Base-by-base conservation (phyloP, 92 coral and sea anemone species). In the Metridium senile region DNA sequence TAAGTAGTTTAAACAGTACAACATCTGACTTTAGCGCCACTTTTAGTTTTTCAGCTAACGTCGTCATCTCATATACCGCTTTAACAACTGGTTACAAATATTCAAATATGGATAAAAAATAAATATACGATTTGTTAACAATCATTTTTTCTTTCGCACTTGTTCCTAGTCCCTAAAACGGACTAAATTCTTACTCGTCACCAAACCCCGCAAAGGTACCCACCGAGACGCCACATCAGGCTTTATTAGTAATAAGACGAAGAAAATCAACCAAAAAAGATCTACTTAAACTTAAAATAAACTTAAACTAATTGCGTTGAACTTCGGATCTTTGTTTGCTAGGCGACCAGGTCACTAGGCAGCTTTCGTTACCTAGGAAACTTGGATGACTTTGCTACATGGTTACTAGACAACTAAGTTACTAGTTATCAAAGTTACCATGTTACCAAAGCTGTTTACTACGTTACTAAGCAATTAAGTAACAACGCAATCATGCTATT, bases 11-110 rank as follows among this genome's bases (percentile, higher is more conserved):
- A 39, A 70, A 68, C 70, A 79, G 84, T 59, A 79, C 30, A 39
- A 58, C 91, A 87, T 87, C 91, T 57, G 82, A 87, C 77, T 66
- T 34, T 30, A 82, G 91, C 76, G 43, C 30, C 69, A 75, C 87
- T 29, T 1, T 13, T 9, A 29, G 90, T 84, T 74, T 87, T 87
- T 78, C 31, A 49, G 45, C 91, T 74, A 68, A 43, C 79, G 34
- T 87, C 91, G 61, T 87, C 91, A 87, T 87, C 29, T 23, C 68
- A 73, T 27, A 58, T 73, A 73, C 78, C 26, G 68, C 22, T 23
- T 3, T 11, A 35, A 0, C 56, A 52, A 29, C 28, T 35, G 31
- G 64, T 26, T 52, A 0, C 9, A 72, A 23, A 53, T n/a, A 56
- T 34, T 20, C 11, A 35, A 21, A 21, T 30, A 19, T 22, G 18